Evolutionary conservation across 2,797 vertebrate genomes (phyloP).

Genomic region (Macroramphosus scolopax): DNA sequence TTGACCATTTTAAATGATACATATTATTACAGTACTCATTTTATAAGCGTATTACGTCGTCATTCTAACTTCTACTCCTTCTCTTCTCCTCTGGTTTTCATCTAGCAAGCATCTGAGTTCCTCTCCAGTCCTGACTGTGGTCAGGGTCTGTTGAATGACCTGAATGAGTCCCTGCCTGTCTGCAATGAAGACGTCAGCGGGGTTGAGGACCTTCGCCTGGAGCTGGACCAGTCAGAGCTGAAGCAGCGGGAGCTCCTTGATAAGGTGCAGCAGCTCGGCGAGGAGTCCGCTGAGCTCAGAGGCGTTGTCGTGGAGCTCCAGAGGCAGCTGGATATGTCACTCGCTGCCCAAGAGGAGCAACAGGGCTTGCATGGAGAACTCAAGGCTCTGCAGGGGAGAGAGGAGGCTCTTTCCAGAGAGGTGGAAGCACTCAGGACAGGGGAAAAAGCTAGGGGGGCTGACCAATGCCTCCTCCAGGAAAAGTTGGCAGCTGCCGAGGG

Average conservation of each 20-base stretch:
- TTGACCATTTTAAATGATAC: constrained; percentile 2
- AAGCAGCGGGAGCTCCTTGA: constrained; percentile 84
- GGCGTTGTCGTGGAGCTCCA: constrained; percentile 79
- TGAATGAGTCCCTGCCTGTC: constrained; percentile 67
- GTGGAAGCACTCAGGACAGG: constrained; percentile 71
- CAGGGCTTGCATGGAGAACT: constrained; percentile 75
- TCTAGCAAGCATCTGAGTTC: constrained; percentile 82
- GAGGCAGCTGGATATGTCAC: constrained; percentile 81
- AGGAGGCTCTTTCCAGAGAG: constrained; percentile 71
- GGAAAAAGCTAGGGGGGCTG: constrained; percentile 60
- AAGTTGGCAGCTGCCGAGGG: constrained; percentile 71
- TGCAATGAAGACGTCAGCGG: constrained; percentile 70
- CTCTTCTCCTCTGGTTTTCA: constrained; percentile 5
- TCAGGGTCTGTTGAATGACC: constrained; percentile 75
- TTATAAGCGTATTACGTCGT: background rate
- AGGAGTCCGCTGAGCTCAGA: constrained; percentile 82
- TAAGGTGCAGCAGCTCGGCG: constrained; percentile 81
- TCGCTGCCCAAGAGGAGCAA: constrained; percentile 74
- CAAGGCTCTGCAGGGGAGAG: constrained; percentile 46
- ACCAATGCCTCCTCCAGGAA: constrained; percentile 66
- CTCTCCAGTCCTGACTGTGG: constrained; percentile 84
- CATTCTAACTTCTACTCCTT: background rate
- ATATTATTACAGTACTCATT: background rate
- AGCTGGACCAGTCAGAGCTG: constrained; percentile 91
- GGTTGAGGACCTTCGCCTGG: constrained; percentile 88